phyloP scores from a whole-genome alignment of 2,797 vertebrate genomes.

The Ibycter americanus region DNA sequence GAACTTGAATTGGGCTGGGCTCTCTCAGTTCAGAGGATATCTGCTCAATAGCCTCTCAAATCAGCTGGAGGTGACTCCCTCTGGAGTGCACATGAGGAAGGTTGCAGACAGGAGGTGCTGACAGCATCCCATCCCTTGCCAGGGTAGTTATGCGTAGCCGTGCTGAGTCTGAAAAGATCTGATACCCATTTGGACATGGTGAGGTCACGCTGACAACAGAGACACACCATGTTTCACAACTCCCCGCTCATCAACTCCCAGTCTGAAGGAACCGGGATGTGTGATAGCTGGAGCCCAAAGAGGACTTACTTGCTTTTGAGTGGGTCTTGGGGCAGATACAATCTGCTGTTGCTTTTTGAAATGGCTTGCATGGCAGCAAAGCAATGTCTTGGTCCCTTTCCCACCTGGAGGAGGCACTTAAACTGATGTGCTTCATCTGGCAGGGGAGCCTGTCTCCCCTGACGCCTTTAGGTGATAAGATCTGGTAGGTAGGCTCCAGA shows the following conservation, averaged over 20 bases:
- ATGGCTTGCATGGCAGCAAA: not conserved
- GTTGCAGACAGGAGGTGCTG: not conserved
- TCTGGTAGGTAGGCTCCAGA: not conserved
- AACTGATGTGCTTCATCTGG: not conserved
- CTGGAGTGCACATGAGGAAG: not conserved
- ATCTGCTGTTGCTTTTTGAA: not conserved
- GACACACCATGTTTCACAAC: not conserved
- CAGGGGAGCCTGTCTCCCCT: not conserved
- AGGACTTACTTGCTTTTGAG: not conserved
- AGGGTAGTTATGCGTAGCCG: not conserved
- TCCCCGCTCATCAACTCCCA: accelerated
- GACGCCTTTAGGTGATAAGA: not conserved
- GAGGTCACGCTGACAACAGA: not conserved
- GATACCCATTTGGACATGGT: not conserved
- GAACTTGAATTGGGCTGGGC: not conserved
- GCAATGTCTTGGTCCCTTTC: not conserved
- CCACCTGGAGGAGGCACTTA: not conserved
- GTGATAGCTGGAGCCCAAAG: not conserved
- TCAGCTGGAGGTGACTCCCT: not conserved
- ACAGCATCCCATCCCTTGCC: not conserved
- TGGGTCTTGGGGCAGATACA: not conserved
- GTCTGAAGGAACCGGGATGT: not conserved
- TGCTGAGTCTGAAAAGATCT: not conserved
- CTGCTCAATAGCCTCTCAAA: not conserved
- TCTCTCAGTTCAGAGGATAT: not conserved